Conservation (phyloP, 1,140 invertebrate genomes). For the Choristoneura fumiferana region DNA sequence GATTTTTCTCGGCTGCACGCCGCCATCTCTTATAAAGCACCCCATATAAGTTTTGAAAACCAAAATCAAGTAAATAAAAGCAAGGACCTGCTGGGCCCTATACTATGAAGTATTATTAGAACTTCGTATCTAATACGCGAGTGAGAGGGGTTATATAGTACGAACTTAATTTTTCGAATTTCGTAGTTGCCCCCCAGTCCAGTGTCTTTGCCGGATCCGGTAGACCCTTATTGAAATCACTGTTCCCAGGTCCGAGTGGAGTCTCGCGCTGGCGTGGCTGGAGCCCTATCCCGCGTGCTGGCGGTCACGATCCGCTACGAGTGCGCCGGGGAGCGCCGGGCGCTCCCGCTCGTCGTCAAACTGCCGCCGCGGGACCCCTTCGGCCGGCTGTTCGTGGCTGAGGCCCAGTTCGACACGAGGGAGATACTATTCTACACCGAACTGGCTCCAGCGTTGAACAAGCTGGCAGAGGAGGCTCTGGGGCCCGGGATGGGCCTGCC, state of each 20-base stretch:
- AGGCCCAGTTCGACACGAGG: constrained; percentile 89
- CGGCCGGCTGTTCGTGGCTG: constrained; percentile 86
- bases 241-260: constrained; percentile 60
- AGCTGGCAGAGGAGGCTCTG: constrained; percentile 66
- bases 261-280: constrained; percentile 56
- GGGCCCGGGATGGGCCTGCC: constrained; percentile 72
- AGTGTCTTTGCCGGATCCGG: no score
- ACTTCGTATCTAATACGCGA: no score
- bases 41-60: no score
- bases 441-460: constrained; percentile 76
- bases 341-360: constrained; percentile 85
- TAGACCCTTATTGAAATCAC: no score
- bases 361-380: constrained; percentile 86
- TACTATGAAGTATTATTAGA: no score
- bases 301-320: constrained; percentile 66
- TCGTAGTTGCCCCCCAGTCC: no score
- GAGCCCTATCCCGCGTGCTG: constrained; percentile 62
- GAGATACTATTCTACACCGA: constrained; percentile 92
- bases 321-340: constrained; percentile 43
- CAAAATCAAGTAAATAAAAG: no score
- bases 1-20: no score
- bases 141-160: no score
- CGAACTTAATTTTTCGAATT: no score
- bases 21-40: no score
- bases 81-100: no score